These are phyloP conservation scores for Yponomeuta plumbellus DNA, from an alignment of 2,888 invertebrate species.

Conservation along the genomic window DNA sequence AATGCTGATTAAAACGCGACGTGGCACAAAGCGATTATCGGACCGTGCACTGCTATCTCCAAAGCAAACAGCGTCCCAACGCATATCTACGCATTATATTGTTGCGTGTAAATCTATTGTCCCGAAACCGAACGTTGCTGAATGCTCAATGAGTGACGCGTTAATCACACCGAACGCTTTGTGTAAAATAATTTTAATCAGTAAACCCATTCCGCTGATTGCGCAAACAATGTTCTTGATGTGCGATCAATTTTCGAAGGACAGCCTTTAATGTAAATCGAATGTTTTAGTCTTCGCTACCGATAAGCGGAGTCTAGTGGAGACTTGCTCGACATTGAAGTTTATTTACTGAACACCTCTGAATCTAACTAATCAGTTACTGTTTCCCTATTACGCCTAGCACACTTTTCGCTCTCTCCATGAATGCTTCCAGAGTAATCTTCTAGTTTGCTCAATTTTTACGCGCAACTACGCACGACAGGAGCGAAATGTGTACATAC, in stretches of 20 bases:
- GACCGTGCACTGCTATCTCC: slow-evolving; percentile 40
- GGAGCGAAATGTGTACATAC: no score
- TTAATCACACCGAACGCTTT: slow-evolving; percentile 7
- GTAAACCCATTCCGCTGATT: slow-evolving; percentile 1
- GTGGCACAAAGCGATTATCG: slow-evolving; percentile 65
- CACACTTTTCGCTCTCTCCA: no score
- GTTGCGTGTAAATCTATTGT: slow-evolving; percentile 14
- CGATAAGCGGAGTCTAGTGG: no score
- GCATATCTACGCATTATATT: slow-evolving; percentile 10
- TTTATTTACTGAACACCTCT: no score
- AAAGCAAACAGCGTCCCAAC: slow-evolving; percentile 7
- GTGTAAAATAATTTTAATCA: slow-evolving; percentile 7
- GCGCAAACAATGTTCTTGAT: slow-evolving; percentile 1
- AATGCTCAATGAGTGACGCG: slow-evolving; percentile 10
- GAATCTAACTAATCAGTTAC: no score
- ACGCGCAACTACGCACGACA: no score
- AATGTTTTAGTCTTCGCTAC: neutral
- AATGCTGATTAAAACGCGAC: slow-evolving; percentile 63
- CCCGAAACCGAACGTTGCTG: slow-evolving; percentile 8
- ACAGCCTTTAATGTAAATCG: neutral
- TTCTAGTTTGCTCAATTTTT: no score
- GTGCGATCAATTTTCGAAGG: neutral
- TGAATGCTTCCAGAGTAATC: no score
- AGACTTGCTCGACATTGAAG: no score
- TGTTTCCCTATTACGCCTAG: no score